Evolutionary conservation across 2,113 vertebrate genomes (phyloP), one percentile per base, ranked within the genome.

Genomic region (Pipra filicauda): DNA sequence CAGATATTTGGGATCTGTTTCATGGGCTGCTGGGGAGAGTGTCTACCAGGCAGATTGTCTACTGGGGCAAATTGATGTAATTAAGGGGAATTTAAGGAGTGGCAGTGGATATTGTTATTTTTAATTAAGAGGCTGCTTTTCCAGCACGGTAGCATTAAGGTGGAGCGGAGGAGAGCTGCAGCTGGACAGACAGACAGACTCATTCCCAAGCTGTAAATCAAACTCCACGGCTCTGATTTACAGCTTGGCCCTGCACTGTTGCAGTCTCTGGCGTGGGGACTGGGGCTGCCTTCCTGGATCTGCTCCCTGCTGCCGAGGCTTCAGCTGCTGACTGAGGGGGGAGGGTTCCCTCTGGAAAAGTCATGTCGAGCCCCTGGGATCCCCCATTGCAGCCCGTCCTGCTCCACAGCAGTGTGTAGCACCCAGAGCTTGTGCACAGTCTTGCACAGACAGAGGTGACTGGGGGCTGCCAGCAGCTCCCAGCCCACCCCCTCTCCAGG

Each of bases 311-410:
- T 37, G 15, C 54, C n/a, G 4, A 18, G n/a, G 41, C 43, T 49
- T 14, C 3, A 2, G n/a, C 75, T 3, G 21, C 35, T 9, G 1
- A 0, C 4, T 1, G 1, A 6, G 12, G n/a, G 11, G 7, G 0
- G 12, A 11, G 39, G 5, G 5, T 28, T 35, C 39, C 55, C 41
- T 27, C 8, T 44, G 35, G 59, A 70, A 54, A 26, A 8, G 15
- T 13, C 15, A 5, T 4, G 44, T 12, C 0, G 5, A 46, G 19
- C 12, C 44, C 35, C 35, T 2, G 28, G 19, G 22, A 37, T 3
- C 20, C 15, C 27, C 6, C 2, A 0, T 3, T 7, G 7, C 11
- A 41, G 61, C 71, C 41, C 0, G 0, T n/a, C 8, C 78, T 52
- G 71, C 46, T 52, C 14, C 0, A 6, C 39, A 39, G 67, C 15